Conservation (phyloP, 2,113 vertebrate species). For the Calypte anna region DNA sequence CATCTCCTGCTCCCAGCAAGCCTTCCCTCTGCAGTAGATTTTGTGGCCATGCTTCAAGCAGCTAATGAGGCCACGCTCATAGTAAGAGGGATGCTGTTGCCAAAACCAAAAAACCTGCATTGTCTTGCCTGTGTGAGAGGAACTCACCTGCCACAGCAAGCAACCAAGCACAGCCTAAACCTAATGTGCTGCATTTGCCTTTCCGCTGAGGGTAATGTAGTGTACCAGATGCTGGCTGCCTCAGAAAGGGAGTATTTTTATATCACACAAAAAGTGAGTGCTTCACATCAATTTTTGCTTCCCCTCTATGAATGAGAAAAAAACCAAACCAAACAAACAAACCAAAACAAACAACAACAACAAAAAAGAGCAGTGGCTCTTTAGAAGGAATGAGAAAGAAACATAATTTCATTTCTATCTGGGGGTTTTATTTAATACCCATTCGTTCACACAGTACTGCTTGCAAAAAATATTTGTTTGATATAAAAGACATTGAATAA, state of each 20-base stretch:
- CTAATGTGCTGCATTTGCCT: not conserved
- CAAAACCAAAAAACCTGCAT: not conserved
- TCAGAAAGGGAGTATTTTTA: not conserved
- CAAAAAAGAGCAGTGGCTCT: not conserved
- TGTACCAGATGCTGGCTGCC: not conserved
- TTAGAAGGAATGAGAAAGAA: not conserved
- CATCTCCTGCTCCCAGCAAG: not conserved
- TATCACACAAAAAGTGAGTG: constrained; percentile 10
- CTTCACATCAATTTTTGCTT: not conserved
- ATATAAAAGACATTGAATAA: constrained; percentile 84
- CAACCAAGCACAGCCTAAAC: not conserved
- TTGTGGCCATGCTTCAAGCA: not conserved
- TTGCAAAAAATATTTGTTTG: constrained; percentile 80
- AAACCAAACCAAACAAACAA: not conserved
- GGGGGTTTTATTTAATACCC: constrained; percentile 44
- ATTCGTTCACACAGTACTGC: constrained; percentile 74
- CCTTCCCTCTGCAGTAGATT: not conserved
- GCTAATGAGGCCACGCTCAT: not conserved
- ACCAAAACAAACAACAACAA: no score
- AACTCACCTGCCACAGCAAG: not conserved
- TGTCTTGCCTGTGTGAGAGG: rapidly evolving
- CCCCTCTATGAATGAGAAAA: not conserved
- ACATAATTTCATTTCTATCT: not conserved
- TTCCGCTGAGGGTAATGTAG: not conserved
- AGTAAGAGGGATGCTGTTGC: not conserved